These are phyloP conservation scores for Diadromus collaris DNA, from an alignment of 2,888 invertebrate genomes.

Conservation along the genomic window DNA sequence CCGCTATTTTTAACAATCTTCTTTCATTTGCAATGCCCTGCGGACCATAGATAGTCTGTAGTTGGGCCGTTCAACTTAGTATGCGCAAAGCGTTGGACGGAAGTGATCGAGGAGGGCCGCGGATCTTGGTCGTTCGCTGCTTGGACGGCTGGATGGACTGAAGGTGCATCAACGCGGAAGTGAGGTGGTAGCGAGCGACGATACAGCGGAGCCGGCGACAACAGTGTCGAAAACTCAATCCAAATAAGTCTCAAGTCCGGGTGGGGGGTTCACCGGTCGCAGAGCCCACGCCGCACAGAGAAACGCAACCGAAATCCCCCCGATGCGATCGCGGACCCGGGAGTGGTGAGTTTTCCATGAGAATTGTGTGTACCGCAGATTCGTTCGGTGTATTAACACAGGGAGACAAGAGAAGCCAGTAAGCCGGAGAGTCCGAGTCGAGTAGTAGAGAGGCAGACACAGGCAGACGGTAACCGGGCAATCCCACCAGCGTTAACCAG, in stretches of 20 bases:
- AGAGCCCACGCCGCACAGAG: background rate
- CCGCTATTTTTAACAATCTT: too few relatives aligned
- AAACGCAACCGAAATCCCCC: conserved; percentile 12
- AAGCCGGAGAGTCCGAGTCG: conserved; percentile 62
- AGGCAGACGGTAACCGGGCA: conserved; percentile 64
- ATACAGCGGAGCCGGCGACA: background rate
- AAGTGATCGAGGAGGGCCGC: conserved; percentile 2
- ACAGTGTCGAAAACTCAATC: conserved; percentile 12
- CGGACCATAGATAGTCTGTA: too few relatives aligned
- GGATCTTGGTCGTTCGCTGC: background rate
- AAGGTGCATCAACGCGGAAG: conserved; percentile 9
- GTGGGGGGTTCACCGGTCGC: background rate
- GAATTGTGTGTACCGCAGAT: background rate
- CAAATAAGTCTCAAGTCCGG: background rate
- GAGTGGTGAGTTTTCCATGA: conserved; percentile 16
- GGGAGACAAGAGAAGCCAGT: conserved; percentile 55
- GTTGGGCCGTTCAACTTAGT: conserved; percentile 2
- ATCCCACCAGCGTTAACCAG: conserved; percentile 65
- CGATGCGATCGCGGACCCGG: conserved; percentile 21
- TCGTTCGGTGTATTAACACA: conserved; percentile 18
- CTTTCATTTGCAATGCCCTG: too few relatives aligned
- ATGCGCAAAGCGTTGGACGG: conserved; percentile 19
- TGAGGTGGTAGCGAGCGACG: background rate
- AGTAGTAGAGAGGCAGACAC: conserved; percentile 66
- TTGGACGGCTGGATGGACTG: background rate